These are phyloP conservation scores for Callyntrura sp. DNA, from an alignment of 2,888 invertebrate genomes.

Conservation along the genomic window DNA sequence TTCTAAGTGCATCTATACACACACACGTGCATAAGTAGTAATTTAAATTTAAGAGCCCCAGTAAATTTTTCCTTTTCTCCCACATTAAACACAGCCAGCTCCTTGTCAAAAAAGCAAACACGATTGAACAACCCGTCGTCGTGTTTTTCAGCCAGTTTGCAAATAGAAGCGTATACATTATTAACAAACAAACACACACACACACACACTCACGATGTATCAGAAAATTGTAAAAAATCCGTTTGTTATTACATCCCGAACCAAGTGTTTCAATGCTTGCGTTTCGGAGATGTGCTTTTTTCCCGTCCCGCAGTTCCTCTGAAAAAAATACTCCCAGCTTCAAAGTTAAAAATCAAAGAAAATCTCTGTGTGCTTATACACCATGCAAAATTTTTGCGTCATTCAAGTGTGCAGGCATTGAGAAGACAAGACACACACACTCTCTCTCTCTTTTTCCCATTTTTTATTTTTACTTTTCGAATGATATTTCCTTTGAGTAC, in stretches of 20 bases:
- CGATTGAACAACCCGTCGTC: too few relatives aligned
- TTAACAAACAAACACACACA: not conserved
- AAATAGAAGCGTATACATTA: not conserved
- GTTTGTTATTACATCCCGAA: not conserved
- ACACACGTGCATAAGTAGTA: too few relatives aligned
- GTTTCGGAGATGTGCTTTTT: not conserved
- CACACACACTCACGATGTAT: too few relatives aligned
- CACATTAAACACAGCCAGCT: too few relatives aligned
- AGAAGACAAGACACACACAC: too few relatives aligned
- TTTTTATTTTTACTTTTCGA: not conserved
- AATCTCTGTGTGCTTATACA: not conserved
- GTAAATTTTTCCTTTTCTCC: too few relatives aligned
- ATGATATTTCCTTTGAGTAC: slow-evolving; percentile 46
- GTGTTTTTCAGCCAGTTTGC: too few relatives aligned
- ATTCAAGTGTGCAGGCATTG: not conserved
- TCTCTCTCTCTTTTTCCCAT: not conserved
- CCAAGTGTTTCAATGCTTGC: not conserved
- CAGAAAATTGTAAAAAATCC: too few relatives aligned
- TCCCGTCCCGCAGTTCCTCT: not conserved
- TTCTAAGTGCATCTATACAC: too few relatives aligned
- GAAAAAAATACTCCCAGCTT: too few relatives aligned
- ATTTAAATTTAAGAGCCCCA: too few relatives aligned
- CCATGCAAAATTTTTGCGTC: slow-evolving; percentile 15
- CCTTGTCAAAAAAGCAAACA: too few relatives aligned
- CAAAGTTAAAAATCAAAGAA: not conserved